These are phyloP conservation scores for Andricus quercusramuli DNA, from an alignment of 2,888 invertebrate species.

Conservation along the genomic window DNA sequence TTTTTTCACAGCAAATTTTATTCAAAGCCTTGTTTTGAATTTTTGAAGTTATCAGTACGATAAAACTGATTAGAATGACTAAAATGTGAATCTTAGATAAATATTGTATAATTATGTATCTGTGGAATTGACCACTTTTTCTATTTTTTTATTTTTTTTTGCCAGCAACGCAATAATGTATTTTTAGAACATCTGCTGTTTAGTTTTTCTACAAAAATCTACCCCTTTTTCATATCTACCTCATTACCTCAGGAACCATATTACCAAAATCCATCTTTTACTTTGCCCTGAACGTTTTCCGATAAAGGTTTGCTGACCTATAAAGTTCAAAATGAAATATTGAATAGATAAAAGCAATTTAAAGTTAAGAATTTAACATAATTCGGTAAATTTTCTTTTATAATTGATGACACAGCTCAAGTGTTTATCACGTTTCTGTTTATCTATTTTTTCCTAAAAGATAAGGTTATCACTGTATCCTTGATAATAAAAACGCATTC, in stretches of 20 bases:
- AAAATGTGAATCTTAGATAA: too few relatives aligned
- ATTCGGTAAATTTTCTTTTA: background rate
- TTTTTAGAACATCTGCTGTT: background rate
- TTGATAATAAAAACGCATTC: background rate
- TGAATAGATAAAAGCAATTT: conserved; percentile 31
- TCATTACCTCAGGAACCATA: conserved; percentile 53
- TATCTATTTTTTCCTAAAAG: background rate
- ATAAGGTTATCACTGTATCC: background rate
- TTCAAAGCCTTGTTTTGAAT: too few relatives aligned
- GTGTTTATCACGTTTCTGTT: background rate
- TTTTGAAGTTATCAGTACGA: too few relatives aligned
- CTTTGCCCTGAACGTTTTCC: conserved; percentile 56
- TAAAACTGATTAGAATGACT: too few relatives aligned
- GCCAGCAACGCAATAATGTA: background rate
- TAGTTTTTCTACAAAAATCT: background rate
- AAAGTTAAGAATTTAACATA: background rate
- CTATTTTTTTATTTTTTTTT: background rate
- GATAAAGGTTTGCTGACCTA: conserved; percentile 47
- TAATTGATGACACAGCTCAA: background rate
- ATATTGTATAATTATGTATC: too few relatives aligned
- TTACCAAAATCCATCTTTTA: conserved; percentile 55
- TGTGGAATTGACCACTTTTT: background rate
- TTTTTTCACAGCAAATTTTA: too few relatives aligned
- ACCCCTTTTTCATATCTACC: conserved; percentile 41
- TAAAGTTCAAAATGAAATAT: conserved; percentile 23